Evolutionary conservation across 1,140 invertebrate genomes (phyloP).

Genomic region (Drosophila repletoides): DNA sequence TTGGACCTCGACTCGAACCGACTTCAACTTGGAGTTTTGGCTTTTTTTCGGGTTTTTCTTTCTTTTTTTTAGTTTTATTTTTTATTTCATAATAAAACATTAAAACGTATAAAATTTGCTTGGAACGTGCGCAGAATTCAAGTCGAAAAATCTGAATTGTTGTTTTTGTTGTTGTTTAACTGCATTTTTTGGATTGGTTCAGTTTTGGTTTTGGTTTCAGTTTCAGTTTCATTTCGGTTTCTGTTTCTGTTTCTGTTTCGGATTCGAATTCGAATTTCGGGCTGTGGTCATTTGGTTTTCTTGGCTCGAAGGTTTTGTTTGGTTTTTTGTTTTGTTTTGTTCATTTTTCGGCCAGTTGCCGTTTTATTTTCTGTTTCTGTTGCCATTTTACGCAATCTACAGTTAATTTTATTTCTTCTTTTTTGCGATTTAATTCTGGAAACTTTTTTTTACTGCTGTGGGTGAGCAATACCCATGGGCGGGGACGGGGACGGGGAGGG

Average conservation of each 20-base stretch:
- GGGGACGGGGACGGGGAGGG: background rate
- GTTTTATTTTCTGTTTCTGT: conserved; percentile 11
- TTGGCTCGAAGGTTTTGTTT: conserved; percentile 60
- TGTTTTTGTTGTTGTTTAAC: conserved; percentile 17
- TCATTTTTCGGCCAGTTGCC: conserved; percentile 20
- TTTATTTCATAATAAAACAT: conserved; percentile 76
- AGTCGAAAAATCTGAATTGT: conserved; percentile 53
- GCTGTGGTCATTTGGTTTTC: conserved; percentile 38
- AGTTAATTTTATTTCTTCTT: conserved; percentile 56
- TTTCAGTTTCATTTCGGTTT: conserved; percentile 40
- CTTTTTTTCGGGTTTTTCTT: conserved; percentile 13
- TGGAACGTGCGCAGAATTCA: conserved; percentile 64
- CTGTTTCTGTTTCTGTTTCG: conserved; percentile 57
- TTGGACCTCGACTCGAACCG: conserved; percentile 18
- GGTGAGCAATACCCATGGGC: background rate
- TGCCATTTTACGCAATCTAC: conserved; percentile 60
- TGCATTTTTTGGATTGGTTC: conserved; percentile 44
- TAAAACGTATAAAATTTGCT: conserved; percentile 71
- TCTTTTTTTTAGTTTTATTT: conserved; percentile 3
- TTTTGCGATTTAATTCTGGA: conserved; percentile 57
- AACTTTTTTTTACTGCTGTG: conserved; percentile 20
- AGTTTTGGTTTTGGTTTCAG: conserved; percentile 10
- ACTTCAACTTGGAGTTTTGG: conserved; percentile 13
- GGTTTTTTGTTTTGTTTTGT: conserved; percentile 44
- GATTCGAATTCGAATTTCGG: conserved; percentile 24